Evolutionary conservation across 2,113 vertebrate species (phyloP).

Genomic region (Orthonyx spaldingii): DNA sequence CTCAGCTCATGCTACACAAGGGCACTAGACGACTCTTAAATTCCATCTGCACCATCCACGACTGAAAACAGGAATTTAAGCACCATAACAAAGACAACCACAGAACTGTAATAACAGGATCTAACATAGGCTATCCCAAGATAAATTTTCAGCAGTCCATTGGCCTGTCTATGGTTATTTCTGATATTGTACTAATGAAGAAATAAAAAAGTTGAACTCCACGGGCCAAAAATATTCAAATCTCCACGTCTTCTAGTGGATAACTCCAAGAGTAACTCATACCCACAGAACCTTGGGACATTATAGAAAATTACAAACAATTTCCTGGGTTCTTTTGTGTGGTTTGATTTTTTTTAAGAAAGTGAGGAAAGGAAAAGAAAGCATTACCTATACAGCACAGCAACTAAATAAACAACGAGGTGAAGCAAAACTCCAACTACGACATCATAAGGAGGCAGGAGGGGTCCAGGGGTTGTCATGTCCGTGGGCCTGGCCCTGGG

Average conservation of each 20-base stretch:
- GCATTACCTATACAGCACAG: slow-evolving; percentile 71
- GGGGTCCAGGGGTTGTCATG: slow-evolving; percentile 42
- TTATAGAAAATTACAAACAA: neutral
- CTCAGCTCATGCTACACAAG: neutral
- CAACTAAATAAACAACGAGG: slow-evolving; percentile 62
- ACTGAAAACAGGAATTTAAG: neutral
- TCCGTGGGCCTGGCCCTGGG: neutral
- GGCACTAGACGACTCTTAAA: neutral
- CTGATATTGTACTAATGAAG: neutral
- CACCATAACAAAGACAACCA: neutral
- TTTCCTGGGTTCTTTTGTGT: neutral
- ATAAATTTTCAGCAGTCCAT: neutral
- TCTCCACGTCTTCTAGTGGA: neutral
- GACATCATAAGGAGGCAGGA: slow-evolving; percentile 58
- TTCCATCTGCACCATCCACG: neutral
- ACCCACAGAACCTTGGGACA: neutral
- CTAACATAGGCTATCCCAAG: neutral
- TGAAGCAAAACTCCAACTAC: slow-evolving; percentile 68
- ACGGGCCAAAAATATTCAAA: neutral
- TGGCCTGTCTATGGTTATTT: neutral
- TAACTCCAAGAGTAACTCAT: neutral
- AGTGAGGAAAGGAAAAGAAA: neutral
- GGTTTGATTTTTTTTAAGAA: neutral
- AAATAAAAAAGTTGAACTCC: neutral
- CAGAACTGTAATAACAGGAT: neutral